Evolutionary conservation across 2,797 vertebrate genomes (phyloP).

Genomic region (Hippoglossus hippoglossus): DNA sequence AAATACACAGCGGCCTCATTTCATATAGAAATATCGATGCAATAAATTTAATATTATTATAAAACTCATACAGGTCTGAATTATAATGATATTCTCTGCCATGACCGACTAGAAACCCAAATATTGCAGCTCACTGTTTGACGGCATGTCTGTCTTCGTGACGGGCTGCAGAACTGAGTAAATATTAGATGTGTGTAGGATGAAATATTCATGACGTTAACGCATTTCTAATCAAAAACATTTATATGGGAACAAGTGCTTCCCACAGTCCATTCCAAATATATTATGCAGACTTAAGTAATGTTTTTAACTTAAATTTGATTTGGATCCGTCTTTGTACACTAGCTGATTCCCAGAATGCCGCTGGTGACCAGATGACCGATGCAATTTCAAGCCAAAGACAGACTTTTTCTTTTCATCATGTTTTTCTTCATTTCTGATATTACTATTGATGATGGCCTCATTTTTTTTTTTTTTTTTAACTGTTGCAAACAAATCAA

Average conservation of each 20-base stretch:
- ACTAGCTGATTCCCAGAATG: background rate
- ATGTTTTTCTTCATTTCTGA: background rate
- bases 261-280: too few species aligned
- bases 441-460: background rate
- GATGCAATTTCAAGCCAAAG: background rate
- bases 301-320: background rate
- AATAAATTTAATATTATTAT: background rate
- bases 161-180: background rate
- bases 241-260: background rate
- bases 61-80: too few species aligned
- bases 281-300: background rate
- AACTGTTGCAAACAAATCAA: background rate
- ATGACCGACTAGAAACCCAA: background rate
- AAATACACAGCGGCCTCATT: background rate
- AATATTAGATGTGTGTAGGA: background rate
- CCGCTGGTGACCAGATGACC: too few species aligned
- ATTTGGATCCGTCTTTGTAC: background rate
- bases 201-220: background rate
- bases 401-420: background rate
- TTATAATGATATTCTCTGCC: too few species aligned
- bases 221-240: background rate
- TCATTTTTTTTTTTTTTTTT: background rate
- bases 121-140: background rate
- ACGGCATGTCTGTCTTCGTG: background rate
- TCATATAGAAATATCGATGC: background rate